These are phyloP conservation scores for Venustoraphidia nigricollis DNA, from an alignment of 2,888 invertebrate genomes.

Conservation along the genomic window DNA sequence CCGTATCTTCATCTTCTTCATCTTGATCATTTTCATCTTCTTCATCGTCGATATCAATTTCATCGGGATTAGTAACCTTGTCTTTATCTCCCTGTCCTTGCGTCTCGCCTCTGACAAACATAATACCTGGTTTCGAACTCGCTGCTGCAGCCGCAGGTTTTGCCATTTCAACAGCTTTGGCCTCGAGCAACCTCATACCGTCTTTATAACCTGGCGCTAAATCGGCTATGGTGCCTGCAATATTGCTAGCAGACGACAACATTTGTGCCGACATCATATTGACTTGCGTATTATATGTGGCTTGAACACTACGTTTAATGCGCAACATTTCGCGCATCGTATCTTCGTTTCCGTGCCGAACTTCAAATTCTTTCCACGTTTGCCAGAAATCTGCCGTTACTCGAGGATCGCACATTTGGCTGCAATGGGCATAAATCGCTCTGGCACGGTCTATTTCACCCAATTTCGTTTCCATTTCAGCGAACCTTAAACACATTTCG, in stretches of 20 bases:
- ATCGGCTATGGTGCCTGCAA: constrained; percentile 52
- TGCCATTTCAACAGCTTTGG: constrained; percentile 59
- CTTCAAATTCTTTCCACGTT: constrained; percentile 99
- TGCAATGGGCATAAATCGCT: constrained; percentile 94
- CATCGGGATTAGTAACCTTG: constrained; percentile 71
- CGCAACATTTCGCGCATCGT: constrained; percentile 98
- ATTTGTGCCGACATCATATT: constrained; percentile 99
- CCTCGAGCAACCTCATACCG: constrained; percentile 79
- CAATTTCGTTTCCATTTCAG: constrained; percentile 95
- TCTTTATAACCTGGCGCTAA: constrained; percentile 63
- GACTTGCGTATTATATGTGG: constrained; percentile 92
- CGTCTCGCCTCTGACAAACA: constrained; percentile 79
- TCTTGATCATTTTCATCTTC: constrained; percentile 44
- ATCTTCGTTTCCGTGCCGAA: constrained; percentile 97
- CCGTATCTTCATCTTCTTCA: constrained; percentile 41
- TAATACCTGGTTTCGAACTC: constrained; percentile 32
- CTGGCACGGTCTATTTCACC: constrained; percentile 97
- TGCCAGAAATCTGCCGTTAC: constrained; percentile 94
- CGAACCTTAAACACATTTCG: constrained; percentile 91
- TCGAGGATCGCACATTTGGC: constrained; percentile 97
- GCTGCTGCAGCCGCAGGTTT: constrained; percentile 26
- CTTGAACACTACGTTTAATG: constrained; percentile 94
- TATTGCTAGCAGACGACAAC: constrained; percentile 59
- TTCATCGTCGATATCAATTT: constrained; percentile 70
- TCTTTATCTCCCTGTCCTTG: constrained; percentile 46